Conservation (phyloP, 2,888 invertebrate species). For the Rhodophaea formosa region DNA sequence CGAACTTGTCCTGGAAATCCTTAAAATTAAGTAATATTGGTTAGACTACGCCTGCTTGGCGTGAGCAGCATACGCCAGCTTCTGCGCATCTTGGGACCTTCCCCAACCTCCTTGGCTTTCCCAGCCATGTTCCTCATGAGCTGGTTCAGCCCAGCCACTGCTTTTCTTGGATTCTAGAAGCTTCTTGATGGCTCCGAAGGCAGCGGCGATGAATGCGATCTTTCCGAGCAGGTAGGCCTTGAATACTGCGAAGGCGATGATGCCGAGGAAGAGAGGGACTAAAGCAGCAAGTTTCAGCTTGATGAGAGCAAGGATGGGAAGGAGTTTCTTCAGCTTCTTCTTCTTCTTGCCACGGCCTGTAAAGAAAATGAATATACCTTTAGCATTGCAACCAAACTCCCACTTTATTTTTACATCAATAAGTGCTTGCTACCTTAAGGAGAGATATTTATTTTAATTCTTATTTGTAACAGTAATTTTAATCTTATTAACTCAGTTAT, state of each 20-base stretch:
- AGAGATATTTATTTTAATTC: too few species aligned
- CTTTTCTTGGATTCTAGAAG: slow-evolving; percentile 86
- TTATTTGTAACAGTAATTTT: too few species aligned
- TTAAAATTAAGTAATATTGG: background rate
- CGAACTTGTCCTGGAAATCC: slow-evolving; percentile 4
- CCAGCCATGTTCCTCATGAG: slow-evolving; percentile 81
- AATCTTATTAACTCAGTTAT: too few species aligned
- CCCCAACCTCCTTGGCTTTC: slow-evolving; percentile 83
- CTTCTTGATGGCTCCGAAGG: slow-evolving; percentile 85
- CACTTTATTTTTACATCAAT: too few species aligned
- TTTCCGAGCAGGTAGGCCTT: slow-evolving; percentile 92
- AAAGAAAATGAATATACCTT: background rate
- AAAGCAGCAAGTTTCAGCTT: slow-evolving; percentile 89
- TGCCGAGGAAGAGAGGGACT: slow-evolving; percentile 87
- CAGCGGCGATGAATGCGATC: slow-evolving; percentile 89
- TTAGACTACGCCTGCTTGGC: slow-evolving; percentile 59
- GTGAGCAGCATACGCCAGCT: slow-evolving; percentile 86
- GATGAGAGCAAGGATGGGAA: slow-evolving; percentile 88
- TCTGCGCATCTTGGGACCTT: slow-evolving; percentile 83
- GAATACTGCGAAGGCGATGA: slow-evolving; percentile 89
- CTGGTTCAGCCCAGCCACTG: slow-evolving; percentile 86
- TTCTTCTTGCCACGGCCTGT: slow-evolving; percentile 89
- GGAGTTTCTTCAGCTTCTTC: slow-evolving; percentile 89
- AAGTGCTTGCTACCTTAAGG: background rate
- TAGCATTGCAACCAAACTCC: too few species aligned